A percentile compares a stretch with the other conserved stretches of the same genome.
Conservation (phyloP, 37 sponge, comb jelly and placozoan species). For the Amphimedon queenslandica region DNA sequence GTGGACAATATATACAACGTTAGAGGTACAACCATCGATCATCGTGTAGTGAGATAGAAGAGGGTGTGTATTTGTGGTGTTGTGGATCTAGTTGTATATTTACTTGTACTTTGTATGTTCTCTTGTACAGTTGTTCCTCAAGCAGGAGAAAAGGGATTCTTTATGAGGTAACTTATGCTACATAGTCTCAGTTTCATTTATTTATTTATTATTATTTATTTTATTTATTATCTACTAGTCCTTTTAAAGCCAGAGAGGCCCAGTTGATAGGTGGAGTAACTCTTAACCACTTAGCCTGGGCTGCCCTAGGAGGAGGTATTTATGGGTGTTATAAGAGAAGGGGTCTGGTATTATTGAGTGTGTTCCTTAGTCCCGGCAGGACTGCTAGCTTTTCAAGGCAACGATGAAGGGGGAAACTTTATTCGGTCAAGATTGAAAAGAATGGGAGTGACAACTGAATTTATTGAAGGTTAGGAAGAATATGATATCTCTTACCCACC, state of each 20-base stretch:
- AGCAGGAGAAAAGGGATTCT: slow-evolving; percentile 82
- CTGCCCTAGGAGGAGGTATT: slow-evolving; percentile 80
- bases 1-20: slow-evolving; percentile 83
- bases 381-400: slow-evolving; percentile 79
- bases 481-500: too few relatives aligned
- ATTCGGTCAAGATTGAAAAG: slow-evolving; percentile 36
- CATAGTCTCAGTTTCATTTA: not conserved
- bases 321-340: not conserved
- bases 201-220: too few relatives aligned
- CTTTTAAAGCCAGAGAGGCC: slow-evolving; percentile 49
- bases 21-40: slow-evolving; percentile 37
- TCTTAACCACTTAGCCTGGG: slow-evolving; percentile 87
- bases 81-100: not conserved
- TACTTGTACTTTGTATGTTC: not conserved
- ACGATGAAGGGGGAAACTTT: slow-evolving; percentile 67
- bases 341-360: not conserved
- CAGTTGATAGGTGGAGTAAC: slow-evolving; percentile 84
- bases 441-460: slow-evolving; percentile 60
- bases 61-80: not conserved
- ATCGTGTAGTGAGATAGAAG: not conserved
- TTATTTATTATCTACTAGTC: slow-evolving; percentile 32
- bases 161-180: slow-evolving; percentile 43
- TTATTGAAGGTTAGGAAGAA: slow-evolving; percentile 49
- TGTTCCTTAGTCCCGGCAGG: slow-evolving; percentile 45
- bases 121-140: slow-evolving; percentile 65